Conservation (phyloP, 2,888 invertebrate species). For the Sesia apiformis region DNA sequence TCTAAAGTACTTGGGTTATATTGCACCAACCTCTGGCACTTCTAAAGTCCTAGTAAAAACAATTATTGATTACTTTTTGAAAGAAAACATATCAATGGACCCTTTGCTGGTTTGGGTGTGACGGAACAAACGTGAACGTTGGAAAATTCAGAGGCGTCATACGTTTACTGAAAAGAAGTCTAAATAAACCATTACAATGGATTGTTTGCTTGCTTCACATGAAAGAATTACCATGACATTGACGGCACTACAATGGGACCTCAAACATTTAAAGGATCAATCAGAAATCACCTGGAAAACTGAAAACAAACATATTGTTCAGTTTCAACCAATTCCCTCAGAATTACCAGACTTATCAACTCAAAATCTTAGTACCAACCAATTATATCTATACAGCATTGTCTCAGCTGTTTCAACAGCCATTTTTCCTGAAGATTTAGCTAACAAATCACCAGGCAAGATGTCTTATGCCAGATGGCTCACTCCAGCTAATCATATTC, state of each 20-base stretch:
- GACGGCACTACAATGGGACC: conserved; percentile 14
- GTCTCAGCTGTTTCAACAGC: conserved; percentile 6
- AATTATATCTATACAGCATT: conserved; percentile 11
- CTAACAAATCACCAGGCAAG: conserved; percentile 11
- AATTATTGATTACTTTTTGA: conserved; percentile 2
- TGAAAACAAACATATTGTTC: conserved; percentile 8
- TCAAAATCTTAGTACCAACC: conserved; percentile 12
- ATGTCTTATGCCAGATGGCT: conserved; percentile 14
- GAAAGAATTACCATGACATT: conserved; percentile 14
- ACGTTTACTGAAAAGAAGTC: conserved; percentile 9
- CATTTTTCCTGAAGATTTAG: conserved; percentile 7
- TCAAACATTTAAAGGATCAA: conserved; percentile 10
- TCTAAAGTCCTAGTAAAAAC: conserved; percentile 1
- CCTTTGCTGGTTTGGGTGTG: conserved; percentile 13
- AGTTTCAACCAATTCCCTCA: conserved; percentile 5
- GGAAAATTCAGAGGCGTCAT: conserved; percentile 14
- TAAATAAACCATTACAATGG: conserved; percentile 15
- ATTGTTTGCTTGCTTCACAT: conserved; percentile 12
- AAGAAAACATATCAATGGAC: conserved; percentile 6
- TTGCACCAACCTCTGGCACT: conserved; percentile 1
- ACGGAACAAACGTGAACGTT: conserved; percentile 17
- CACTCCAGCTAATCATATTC: conserved; percentile 12
- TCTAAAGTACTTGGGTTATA: conserved; percentile 4
- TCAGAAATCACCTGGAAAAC: conserved; percentile 13
- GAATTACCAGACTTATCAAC: conserved; percentile 1